phyloP scores from a whole-genome alignment of 2,797 vertebrate genomes.

The Heliangelus exortis region DNA sequence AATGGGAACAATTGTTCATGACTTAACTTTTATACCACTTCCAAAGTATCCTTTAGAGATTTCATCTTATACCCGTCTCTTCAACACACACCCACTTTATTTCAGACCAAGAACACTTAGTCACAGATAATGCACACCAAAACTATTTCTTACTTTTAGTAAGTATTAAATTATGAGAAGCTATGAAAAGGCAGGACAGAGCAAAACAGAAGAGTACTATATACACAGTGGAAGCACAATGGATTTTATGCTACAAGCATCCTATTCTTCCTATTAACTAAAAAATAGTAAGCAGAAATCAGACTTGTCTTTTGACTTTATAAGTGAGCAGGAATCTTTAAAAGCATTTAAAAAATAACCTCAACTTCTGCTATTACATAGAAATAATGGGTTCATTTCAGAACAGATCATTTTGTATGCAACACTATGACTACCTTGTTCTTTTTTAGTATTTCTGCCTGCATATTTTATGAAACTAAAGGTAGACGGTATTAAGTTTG shows the following conservation, averaged over 20 bases:
- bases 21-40: neutral
- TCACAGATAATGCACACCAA: neutral
- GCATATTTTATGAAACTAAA: neutral
- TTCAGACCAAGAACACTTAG: neutral
- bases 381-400: neutral
- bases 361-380: neutral
- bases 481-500: neutral
- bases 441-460: neutral
- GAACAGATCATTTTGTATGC: neutral
- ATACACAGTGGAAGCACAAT: neutral
- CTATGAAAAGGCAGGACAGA: neutral
- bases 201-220: neutral
- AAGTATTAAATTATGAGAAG: fast-evolving
- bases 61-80: neutral
- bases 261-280: neutral
- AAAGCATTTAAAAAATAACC: neutral
- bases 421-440: neutral
- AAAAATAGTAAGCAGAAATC: neutral
- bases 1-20: neutral
- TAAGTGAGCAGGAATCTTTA: neutral
- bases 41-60: neutral
- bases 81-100: neutral
- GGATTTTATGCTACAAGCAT: neutral
- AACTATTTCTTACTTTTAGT: neutral
- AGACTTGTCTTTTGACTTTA: neutral